phyloP scores from a whole-genome alignment of 2,888 invertebrate species.

The Trisateles emortualis region DNA sequence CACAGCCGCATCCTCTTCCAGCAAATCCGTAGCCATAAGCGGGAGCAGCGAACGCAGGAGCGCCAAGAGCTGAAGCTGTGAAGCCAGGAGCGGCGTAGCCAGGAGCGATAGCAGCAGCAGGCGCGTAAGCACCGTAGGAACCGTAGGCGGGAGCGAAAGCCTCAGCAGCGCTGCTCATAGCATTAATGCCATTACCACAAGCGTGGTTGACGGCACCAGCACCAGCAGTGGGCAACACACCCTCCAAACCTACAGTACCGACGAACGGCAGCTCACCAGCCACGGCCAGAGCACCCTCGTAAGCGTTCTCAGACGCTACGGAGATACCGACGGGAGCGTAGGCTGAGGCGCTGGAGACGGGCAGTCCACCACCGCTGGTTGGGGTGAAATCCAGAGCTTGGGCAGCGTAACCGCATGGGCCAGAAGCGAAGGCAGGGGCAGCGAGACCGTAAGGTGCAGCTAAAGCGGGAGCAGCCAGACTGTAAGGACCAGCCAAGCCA shows the following conservation, averaged over 20 bases:
- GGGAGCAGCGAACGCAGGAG: constrained; percentile 6
- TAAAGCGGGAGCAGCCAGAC: too few species aligned
- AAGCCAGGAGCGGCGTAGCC: neutral
- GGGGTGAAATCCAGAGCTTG: constrained; percentile 46
- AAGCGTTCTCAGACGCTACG: constrained; percentile 60
- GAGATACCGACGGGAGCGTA: constrained; percentile 58
- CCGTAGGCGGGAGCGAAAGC: constrained; percentile 6
- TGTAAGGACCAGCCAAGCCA: too few species aligned
- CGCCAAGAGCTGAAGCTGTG: neutral
- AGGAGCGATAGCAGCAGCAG: constrained; percentile 8
- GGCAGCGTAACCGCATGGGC: too few species aligned
- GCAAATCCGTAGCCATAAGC: neutral
- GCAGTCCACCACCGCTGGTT: constrained; percentile 58
- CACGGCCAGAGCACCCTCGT: constrained; percentile 58
- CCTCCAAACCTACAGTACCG: constrained; percentile 51
- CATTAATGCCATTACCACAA: constrained; percentile 22
- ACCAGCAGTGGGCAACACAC: constrained; percentile 53
- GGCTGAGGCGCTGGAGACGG: constrained; percentile 56
- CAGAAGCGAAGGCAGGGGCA: too few species aligned
- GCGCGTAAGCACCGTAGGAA: neutral
- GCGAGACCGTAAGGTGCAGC: too few species aligned
- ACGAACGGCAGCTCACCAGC: constrained; percentile 65
- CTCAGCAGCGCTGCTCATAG: neutral
- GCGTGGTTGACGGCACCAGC: constrained; percentile 50
- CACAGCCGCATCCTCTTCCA: constrained; percentile 3